Percentiles rank a stretch among this genome's conserved stretches.
These are phyloP conservation scores for Rhopalosiphum nymphaeae DNA, from an alignment of 2,888 invertebrate species.

Conservation along the genomic window DNA sequence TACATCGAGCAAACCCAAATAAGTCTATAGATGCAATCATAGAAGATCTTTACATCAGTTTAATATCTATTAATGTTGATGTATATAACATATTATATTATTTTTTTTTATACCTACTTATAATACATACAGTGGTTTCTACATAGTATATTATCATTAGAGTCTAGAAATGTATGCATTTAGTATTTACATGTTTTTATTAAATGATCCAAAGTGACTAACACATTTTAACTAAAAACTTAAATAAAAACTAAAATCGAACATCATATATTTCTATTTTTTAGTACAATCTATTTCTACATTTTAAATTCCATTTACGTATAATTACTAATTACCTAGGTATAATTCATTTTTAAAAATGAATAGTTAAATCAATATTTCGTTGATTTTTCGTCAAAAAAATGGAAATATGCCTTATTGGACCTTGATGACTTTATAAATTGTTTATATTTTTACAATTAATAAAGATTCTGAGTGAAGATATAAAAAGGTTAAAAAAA, in stretches of 20 bases:
- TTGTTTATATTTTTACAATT: neutral
- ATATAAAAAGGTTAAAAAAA: neutral
- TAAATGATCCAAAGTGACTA: no score
- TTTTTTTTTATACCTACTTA: neutral
- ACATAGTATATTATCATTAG: neutral
- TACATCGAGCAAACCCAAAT: neutral
- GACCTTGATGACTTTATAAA: neutral
- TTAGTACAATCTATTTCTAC: neutral
- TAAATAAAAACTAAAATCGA: neutral
- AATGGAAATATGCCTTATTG: neutral
- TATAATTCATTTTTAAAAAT: neutral
- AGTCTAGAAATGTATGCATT: neutral
- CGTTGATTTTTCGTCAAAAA: neutral
- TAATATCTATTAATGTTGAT: neutral
- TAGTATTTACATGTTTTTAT: neutral
- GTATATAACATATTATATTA: conserved; percentile 19
- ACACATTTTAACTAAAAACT: no score
- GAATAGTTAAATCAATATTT: neutral
- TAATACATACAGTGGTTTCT: neutral
- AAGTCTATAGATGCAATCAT: conserved; percentile 35
- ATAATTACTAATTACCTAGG: neutral
- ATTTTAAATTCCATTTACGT: neutral
- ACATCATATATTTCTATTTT: neutral
- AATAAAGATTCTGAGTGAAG: neutral
- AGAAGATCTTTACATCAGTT: neutral